Evolutionary conservation across 2,797 vertebrate genomes (phyloP).

Genomic region (Coregonus ussuriensis): DNA sequence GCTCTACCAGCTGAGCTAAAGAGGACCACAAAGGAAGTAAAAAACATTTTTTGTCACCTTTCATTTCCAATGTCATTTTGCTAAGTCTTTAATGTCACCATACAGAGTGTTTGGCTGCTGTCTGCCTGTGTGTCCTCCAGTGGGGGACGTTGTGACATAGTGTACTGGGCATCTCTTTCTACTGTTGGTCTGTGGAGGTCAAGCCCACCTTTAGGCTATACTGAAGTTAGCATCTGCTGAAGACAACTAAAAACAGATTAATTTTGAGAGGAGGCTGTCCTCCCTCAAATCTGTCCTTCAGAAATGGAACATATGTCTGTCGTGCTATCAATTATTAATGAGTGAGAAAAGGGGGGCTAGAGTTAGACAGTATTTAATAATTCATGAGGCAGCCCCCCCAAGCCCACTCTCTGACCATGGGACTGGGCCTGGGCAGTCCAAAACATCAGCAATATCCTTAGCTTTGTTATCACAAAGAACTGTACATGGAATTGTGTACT

Average conservation of each 20-base stretch:
- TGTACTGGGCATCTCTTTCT: conserved; percentile 4
- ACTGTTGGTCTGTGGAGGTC: conserved; percentile 43
- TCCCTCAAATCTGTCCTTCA: conserved; percentile 50
- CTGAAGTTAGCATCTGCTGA: conserved; percentile 36
- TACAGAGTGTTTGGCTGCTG: background rate
- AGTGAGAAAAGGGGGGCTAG: conserved; percentile 47
- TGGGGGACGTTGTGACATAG: background rate
- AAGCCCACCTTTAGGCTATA: conserved; percentile 46
- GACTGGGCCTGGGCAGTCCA: conserved; percentile 14
- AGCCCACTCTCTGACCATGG: conserved; percentile 35
- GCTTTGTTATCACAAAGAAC: background rate
- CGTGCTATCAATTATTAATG: conserved; percentile 64
- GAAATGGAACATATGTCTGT: conserved; percentile 63
- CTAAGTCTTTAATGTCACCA: background rate
- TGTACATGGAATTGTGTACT: background rate
- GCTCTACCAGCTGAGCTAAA: too few relatives aligned
- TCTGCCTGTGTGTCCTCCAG: background rate
- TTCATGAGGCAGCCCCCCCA: conserved; percentile 59
- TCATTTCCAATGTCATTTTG: background rate
- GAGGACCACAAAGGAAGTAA: background rate
- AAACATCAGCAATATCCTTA: background rate
- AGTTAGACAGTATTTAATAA: conserved; percentile 69
- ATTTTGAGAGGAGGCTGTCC: conserved; percentile 24
- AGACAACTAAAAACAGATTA: conserved; percentile 25
- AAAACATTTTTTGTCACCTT: background rate